Conservation (phyloP, 2,113 vertebrate species). For the Heliornis fulica region DNA sequence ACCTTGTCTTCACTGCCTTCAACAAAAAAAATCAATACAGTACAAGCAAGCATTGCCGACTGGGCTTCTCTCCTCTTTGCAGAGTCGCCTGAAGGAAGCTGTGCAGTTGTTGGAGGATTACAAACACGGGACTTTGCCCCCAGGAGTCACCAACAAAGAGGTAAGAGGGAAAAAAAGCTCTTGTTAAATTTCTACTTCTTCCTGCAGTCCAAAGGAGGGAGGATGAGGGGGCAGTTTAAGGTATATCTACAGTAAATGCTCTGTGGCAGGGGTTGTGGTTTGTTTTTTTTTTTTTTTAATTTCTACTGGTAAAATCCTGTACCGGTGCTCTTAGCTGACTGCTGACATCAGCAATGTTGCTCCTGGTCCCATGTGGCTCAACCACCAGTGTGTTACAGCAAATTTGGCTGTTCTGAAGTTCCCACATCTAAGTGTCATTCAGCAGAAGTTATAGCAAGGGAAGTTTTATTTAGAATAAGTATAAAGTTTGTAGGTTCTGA, state of each 20-base stretch:
- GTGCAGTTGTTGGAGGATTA: slow-evolving; percentile 84
- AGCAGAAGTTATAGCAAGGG: neutral
- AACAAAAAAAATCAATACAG: neutral
- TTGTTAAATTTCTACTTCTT: fast-evolving
- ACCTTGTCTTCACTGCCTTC: fast-evolving
- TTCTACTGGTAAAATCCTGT: neutral
- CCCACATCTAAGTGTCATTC: fast-evolving
- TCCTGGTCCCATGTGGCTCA: neutral
- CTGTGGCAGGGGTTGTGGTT: neutral
- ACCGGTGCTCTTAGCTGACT: fast-evolving
- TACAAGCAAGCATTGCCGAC: neutral
- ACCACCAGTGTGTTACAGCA: fast-evolving
- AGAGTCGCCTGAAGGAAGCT: slow-evolving; percentile 85
- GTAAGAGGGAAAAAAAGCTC: slow-evolving; percentile 49
- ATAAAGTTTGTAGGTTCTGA: neutral
- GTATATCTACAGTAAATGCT: too few species aligned
- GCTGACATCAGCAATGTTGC: neutral
- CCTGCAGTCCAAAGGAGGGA: fast-evolving
- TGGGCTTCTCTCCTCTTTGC: neutral
- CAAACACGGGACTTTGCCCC: slow-evolving; percentile 78
- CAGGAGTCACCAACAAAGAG: slow-evolving; percentile 84
- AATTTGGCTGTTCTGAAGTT: neutral
- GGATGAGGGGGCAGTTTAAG: neutral
- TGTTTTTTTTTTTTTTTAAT: too few species aligned
- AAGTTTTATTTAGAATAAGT: neutral